Conservation (phyloP, 2,797 vertebrate genomes). For the Leptatherina wallacei region DNA sequence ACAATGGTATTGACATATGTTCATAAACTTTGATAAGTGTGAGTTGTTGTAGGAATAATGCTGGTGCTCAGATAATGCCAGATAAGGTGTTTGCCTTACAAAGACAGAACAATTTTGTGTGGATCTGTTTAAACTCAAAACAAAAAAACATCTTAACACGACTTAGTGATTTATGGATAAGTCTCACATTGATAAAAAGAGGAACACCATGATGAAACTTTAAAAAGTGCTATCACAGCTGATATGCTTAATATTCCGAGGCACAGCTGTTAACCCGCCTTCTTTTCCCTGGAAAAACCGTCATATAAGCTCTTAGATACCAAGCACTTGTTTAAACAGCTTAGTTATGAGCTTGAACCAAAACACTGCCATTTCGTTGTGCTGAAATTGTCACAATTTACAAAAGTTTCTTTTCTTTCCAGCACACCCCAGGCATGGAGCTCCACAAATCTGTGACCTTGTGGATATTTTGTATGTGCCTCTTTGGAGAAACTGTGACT, state of each 20-base stretch:
- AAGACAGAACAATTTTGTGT: background rate
- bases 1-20: background rate
- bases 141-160: too few species aligned
- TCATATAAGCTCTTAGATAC: background rate
- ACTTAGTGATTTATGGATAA: background rate
- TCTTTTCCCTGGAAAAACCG: background rate
- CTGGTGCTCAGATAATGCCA: background rate
- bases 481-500: conserved; percentile 71
- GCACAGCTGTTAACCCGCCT: background rate
- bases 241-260: background rate
- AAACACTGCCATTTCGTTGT: background rate
- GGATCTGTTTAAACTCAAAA: too few species aligned
- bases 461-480: conserved; percentile 80
- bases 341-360: background rate
- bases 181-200: background rate
- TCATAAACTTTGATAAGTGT: background rate
- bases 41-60: background rate
- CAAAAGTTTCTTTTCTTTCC: conserved; percentile 1
- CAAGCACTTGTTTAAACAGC: background rate
- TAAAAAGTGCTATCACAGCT: background rate
- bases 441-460: conserved; percentile 74
- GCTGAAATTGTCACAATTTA: background rate
- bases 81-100: background rate
- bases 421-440: conserved; percentile 80
- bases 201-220: background rate